A percentile compares a stretch with the other conserved stretches of the same genome.
These are phyloP conservation scores for Palythoa heliodiscus DNA, from an alignment of 92 coral and sea anemone species.

Conservation along the genomic window DNA sequence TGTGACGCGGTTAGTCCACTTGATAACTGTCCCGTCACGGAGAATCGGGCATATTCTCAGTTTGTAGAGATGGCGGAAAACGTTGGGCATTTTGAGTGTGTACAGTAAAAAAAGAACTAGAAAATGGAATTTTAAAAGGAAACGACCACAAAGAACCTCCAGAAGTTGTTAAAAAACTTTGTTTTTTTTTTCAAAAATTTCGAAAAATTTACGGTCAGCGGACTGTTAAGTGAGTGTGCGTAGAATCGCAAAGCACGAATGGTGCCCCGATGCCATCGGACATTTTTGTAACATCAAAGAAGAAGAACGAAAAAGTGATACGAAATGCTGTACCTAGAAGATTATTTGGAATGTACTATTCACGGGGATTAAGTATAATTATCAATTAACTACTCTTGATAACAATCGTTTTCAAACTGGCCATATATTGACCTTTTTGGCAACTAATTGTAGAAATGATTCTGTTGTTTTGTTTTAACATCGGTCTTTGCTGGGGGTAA, in stretches of 20 bases:
- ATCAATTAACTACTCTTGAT: background rate
- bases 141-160: background rate
- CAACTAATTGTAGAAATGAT: background rate
- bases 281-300: conserved; percentile 46
- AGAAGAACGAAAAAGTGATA: conserved; percentile 53
- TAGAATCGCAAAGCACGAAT: conserved; percentile 16
- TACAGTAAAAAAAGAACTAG: background rate
- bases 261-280: conserved; percentile 60
- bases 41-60: background rate
- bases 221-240: conserved; percentile 60
- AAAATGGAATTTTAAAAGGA: background rate
- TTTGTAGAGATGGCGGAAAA: conserved; percentile 24
- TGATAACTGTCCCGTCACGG: background rate
- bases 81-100: conserved; percentile 10
- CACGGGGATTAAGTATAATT: conserved; percentile 23
- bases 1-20: background rate
- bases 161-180: background rate
- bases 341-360: conserved; percentile 91
- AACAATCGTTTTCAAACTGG: background rate
- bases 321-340: conserved; percentile 96
- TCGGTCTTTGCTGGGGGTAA: conserved; percentile 44
- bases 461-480: conserved; percentile 10
- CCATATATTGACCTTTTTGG: conserved; percentile 3
- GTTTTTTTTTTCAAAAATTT: background rate
- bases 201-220: conserved; percentile 62